Percentiles rank a stretch among this genome's conserved stretches.
phyloP scores from a whole-genome alignment of 2,888 invertebrate genomes.

The Linhomoeus sp. region DNA sequence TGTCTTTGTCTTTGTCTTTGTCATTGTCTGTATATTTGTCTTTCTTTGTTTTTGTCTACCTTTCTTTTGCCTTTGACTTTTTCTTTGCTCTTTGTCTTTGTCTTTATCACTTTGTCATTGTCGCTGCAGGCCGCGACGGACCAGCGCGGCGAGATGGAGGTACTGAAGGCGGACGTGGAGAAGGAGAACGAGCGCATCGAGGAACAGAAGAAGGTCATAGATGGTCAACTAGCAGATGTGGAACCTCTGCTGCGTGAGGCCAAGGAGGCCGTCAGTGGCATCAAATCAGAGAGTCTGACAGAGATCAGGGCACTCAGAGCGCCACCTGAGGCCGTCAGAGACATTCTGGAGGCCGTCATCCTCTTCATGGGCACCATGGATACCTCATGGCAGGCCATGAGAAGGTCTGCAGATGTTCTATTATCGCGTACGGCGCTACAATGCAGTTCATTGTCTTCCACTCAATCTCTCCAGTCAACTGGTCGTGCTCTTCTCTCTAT shows the following conservation, averaged over 20 bases:
- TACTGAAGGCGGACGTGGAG: constrained; percentile 52
- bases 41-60: too few species aligned
- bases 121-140: constrained; percentile 65
- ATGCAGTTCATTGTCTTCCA: too few species aligned
- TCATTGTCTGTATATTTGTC: too few species aligned
- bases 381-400: constrained; percentile 99
- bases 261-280: constrained; percentile 77
- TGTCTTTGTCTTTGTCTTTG: too few species aligned
- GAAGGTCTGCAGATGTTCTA: too few species aligned
- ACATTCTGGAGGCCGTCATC: constrained; percentile 87
- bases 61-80: too few species aligned
- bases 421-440: too few species aligned
- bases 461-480: too few species aligned
- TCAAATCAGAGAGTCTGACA: constrained; percentile 73
- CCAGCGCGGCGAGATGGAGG: constrained; percentile 77
- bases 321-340: constrained; percentile 84
- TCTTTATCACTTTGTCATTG: too few species aligned
- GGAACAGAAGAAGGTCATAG: constrained; percentile 63
- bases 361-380: constrained; percentile 92
- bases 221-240: constrained; percentile 58
- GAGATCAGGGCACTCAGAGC: constrained; percentile 77
- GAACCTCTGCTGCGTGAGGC: constrained; percentile 39
- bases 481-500: too few species aligned
- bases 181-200: constrained; percentile 63
- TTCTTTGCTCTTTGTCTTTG: too few species aligned